Conservation (phyloP, 2,113 vertebrate genomes). For the Bagarius yarrelli region DNA sequence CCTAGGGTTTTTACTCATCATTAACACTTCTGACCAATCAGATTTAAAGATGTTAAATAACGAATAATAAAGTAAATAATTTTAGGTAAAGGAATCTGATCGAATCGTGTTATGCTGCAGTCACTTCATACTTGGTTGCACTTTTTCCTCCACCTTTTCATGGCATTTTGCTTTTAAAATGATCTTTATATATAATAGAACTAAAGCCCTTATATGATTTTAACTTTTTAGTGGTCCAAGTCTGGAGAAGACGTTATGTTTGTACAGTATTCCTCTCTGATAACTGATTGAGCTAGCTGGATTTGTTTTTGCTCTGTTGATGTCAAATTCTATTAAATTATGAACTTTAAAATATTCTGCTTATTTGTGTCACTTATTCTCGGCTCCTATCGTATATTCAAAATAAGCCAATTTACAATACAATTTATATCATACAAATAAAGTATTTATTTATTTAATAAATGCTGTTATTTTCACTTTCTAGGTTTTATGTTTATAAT, state of each 20-base stretch:
- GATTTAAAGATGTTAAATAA: not conserved
- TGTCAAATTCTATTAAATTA: constrained; percentile 37
- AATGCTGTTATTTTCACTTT: too few species aligned
- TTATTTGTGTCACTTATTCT: not conserved
- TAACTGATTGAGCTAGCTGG: constrained; percentile 6
- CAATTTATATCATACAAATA: too few species aligned
- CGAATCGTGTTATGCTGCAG: not conserved
- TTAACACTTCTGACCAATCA: not conserved
- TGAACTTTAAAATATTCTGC: not conserved
- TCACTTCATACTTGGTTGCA: constrained; percentile 3
- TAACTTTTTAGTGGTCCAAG: not conserved
- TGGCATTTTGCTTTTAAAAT: not conserved
- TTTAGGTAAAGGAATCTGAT: not conserved
- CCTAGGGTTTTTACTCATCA: too few species aligned
- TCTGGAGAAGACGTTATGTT: not conserved
- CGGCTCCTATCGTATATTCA: too few species aligned
- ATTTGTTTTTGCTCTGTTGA: constrained; percentile 19
- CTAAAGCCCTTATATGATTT: constrained; percentile 6
- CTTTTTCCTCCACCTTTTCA: not conserved
- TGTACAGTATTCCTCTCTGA: constrained; percentile 12
- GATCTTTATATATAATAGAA: not conserved
- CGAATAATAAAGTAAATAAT: not conserved
- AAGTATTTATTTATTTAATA: too few species aligned
- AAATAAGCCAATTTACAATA: too few species aligned
- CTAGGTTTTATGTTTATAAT: too few species aligned